Evolutionary conservation across 1,140 invertebrate species (phyloP).

Genomic region (fruit fly (Drosophila melanogaster)): DNA sequence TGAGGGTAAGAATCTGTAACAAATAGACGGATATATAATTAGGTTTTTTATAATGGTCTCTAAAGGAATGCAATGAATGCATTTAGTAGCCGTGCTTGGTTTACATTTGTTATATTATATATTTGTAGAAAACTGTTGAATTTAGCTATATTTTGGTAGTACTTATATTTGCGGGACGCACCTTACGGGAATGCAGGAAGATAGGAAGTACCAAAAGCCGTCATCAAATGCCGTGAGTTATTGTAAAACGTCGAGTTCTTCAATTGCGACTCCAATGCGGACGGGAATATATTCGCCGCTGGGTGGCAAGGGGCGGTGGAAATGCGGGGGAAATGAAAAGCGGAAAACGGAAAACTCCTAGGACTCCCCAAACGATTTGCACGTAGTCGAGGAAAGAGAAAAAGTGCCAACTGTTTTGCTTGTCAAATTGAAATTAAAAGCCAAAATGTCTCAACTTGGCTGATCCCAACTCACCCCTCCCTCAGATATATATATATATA

Average conservation of each 20-base stretch:
- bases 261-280: conserved; percentile 34
- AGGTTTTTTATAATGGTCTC: background rate
- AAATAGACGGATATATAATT: background rate
- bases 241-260: conserved; percentile 66
- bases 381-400: conserved; percentile 35
- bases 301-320: background rate
- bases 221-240: conserved; percentile 78
- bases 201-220: conserved; percentile 48
- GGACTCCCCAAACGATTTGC: conserved; percentile 34
- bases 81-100: too few relatives aligned
- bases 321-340: background rate
- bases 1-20: too few relatives aligned
- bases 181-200: conserved; percentile 9
- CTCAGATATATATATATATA: background rate
- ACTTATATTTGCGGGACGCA: conserved; percentile 16
- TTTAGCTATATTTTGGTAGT: background rate
- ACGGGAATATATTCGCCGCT: conserved; percentile 11
- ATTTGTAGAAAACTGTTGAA: background rate
- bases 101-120: background rate
- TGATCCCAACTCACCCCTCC: background rate
- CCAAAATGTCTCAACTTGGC: conserved; percentile 63
- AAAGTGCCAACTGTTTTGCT: conserved; percentile 72
- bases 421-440: conserved; percentile 83
- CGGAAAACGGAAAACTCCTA: conserved; percentile 20
- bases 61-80: too few relatives aligned